Evolutionary conservation across 2,113 vertebrate species (phyloP), one percentile per base, ranked within the genome.

Genomic region (Cromileptes altivelis): DNA sequence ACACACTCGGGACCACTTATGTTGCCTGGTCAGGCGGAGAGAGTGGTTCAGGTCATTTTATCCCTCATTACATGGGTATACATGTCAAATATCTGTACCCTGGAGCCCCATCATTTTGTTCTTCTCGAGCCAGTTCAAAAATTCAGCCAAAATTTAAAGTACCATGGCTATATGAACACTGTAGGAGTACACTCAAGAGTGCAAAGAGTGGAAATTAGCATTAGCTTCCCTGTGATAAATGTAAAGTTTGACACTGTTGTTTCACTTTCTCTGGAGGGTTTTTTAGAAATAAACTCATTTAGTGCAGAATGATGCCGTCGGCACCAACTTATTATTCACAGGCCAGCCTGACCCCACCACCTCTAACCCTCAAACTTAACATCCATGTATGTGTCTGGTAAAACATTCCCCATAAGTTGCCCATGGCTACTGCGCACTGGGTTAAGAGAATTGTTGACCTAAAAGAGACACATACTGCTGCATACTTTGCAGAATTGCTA

Each of bases 1-100:
- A 62, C 30, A 40, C 80, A 85, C 62, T 68, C 9, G 83, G 82
- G 75, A 37, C 75, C 82, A 89, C 82, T 86, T 84, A 89, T 61
- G 58, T 56, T 53, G 85, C 52, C 62, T 53, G 78, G 71, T 86
- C 82, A 86, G 78, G 85, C 52, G 0, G 17, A 81, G 73, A 85
- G 61, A 64, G 56, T 9, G 63, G 77, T 74, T 70, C 55, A 61
- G 63, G 82, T 82, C 69, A 84, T 90, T 92, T 76, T 75, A 86
- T 88, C 53, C 72, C 64, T 92, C 87, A 89, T 92, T 90, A 70
- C 83, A 78, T 88, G 65, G 37, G 56, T 58, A 69, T 75, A 78
- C 65, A 61, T 70, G 73, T 83, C 76, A 86, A 71, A 87, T 78
- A 82, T 78, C 55, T 73, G 37, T 57, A 71, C 76, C 78, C 84